Base-by-base conservation (phyloP, 2,888 invertebrate species). In the Brachycybe producta region DNA sequence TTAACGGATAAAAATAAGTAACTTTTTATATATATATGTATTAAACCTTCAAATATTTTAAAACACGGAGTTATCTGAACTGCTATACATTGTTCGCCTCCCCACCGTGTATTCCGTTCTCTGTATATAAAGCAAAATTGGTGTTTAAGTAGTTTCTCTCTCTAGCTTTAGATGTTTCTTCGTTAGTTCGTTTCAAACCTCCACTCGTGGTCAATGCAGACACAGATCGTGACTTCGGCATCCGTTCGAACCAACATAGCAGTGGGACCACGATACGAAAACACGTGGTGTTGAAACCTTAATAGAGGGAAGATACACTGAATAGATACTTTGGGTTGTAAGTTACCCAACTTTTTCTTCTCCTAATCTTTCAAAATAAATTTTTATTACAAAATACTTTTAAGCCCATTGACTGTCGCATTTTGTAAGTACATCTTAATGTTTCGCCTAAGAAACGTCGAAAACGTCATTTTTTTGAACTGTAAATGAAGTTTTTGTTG, bases 261-360 rank as follows among this genome's bases (percentile, higher is more conserved):
- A 1, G 74, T 74, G 0, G 76, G 73, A 1, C 75, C 75, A 52
- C 70, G 75, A 69, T 87, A 87, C 8, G 78, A 76, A 19, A 87
- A 73, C 3, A 90, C 84, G 70, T 91, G 90, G 64, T 88, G 84
- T 59, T 84, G 70, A 69, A 91, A 90, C n/a, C n/a, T n/a, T n/a
- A n/a, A n/a, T n/a, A 57, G 72, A 70, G 57, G 4, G 56, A 35
- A 35, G 5, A 35, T 15, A 5, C 3, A 19, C 15, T 11, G 8
- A 11, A 11, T 32, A 32, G 13, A 8, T 11, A 11, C 32, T 13
- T 32, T 32, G 32, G 8, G 32, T 13, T 11, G 13, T 13, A 32
- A 11, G 32, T 32, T 32, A 11, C 13, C 32, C 32, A 32, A 32
- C 40, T 3, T 11, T 23, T 13, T 11, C 32, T 43, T n/a, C n/a